phyloP scores from a whole-genome alignment of 2,888 invertebrate genomes.

The Lydus trimaculatus region DNA sequence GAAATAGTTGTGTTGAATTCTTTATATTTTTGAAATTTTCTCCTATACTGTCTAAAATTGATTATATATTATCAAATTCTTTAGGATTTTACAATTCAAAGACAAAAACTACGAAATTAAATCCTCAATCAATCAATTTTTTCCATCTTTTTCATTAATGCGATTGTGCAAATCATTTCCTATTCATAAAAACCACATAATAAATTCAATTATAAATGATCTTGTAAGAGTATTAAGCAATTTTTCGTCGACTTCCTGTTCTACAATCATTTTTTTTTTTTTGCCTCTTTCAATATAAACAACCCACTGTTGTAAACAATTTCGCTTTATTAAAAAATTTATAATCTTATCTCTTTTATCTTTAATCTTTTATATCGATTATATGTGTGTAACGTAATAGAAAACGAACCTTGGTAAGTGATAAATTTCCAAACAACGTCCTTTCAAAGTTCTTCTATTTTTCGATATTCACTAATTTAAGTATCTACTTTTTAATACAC shows the following conservation, averaged over 20 bases:
- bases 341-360: neutral
- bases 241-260: neutral
- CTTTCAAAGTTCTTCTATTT: neutral
- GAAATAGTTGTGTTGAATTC: neutral
- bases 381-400: neutral
- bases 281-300: no score
- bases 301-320: neutral
- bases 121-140: neutral
- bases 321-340: neutral
- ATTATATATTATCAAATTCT: no score
- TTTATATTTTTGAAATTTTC: neutral
- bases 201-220: neutral
- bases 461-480: no score
- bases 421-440: neutral
- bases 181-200: neutral
- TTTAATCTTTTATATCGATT: neutral
- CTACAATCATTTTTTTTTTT: neutral
- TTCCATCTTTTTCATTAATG: neutral
- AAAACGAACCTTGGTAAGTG: neutral
- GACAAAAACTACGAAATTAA: neutral
- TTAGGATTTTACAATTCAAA: no score
- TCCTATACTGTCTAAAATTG: no score
- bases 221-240: neutral
- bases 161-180: constrained; percentile 2
- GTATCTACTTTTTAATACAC: neutral